These are phyloP conservation scores for Hemicordylus capensis DNA, from an alignment of 2,113 vertebrate genomes.

Conservation along the genomic window DNA sequence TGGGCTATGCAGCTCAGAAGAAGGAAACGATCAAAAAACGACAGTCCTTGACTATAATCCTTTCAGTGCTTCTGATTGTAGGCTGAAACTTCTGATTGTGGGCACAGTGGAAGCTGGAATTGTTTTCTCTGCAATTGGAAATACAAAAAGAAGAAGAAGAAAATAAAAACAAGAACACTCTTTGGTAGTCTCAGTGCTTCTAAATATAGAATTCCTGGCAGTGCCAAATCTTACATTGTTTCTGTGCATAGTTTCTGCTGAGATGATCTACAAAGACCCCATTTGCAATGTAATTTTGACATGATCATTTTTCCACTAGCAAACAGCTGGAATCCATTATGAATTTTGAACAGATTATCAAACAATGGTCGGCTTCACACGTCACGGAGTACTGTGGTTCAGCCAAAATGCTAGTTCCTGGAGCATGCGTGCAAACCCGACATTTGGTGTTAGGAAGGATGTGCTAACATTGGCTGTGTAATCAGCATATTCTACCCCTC, in stretches of 20 bases:
- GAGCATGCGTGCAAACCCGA: too few species aligned
- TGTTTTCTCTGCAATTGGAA: neutral
- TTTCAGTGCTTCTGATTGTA: neutral
- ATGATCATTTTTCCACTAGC: slow-evolving; percentile 65
- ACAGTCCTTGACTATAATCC: neutral
- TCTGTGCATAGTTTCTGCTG: slow-evolving; percentile 48
- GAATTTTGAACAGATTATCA: slow-evolving; percentile 58
- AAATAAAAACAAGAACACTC: too few species aligned
- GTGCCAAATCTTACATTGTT: slow-evolving; percentile 12
- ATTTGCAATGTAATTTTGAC: slow-evolving; percentile 58
- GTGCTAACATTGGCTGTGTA: too few species aligned
- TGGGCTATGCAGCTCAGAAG: neutral
- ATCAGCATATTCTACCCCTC: too few species aligned
- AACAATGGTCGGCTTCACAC: too few species aligned
- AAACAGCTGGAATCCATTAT: slow-evolving; percentile 60
- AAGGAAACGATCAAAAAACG: neutral
- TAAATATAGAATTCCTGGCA: neutral
- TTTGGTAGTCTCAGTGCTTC: neutral
- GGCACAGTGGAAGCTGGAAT: neutral
- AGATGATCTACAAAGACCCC: slow-evolving; percentile 52
- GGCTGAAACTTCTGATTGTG: too few species aligned
- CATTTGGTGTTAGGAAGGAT: too few species aligned
- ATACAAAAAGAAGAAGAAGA: neutral
- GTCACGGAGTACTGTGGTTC: too few species aligned
- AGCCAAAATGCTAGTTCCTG: too few species aligned